phyloP scores from a whole-genome alignment of 2,113 vertebrate species.

The Menura novaehollandiae region DNA sequence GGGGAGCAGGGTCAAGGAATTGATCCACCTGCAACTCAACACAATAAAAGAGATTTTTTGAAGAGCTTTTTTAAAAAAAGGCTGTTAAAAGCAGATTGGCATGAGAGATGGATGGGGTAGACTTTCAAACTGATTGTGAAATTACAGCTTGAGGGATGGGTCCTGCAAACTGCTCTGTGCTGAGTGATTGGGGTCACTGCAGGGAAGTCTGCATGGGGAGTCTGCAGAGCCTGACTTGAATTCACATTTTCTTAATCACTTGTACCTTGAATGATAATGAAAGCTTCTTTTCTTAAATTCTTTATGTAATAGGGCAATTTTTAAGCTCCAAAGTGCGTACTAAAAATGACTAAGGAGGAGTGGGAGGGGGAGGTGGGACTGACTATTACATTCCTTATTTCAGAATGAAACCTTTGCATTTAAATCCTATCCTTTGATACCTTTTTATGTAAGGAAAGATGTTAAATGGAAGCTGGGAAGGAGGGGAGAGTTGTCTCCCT shows the following conservation, averaged over 20 bases:
- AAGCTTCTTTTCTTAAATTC: conserved; percentile 12
- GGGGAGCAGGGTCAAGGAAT: not conserved
- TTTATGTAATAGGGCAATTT: conserved; percentile 26
- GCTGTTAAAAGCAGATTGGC: not conserved
- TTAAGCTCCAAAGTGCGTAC: conserved; percentile 17
- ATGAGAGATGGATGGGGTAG: not conserved
- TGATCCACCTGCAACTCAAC: not conserved
- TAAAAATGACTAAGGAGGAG: conserved; percentile 26
- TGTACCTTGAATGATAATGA: not conserved
- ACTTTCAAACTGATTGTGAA: not conserved
- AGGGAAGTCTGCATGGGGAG: not conserved
- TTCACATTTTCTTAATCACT: not conserved
- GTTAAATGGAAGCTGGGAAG: not conserved
- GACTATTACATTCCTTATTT: not conserved
- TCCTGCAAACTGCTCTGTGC: not conserved
- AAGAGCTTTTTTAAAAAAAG: not conserved
- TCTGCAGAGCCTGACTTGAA: not conserved
- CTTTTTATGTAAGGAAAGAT: not conserved
- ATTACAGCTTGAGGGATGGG: not conserved
- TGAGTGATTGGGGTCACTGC: not conserved
- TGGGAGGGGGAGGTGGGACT: not conserved
- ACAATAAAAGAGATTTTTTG: not conserved
- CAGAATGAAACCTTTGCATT: conserved; percentile 8
- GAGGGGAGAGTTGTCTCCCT: not conserved
- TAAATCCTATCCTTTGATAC: not conserved